A percentile compares a stretch with the other conserved stretches of the same genome.
These are phyloP conservation scores for Sarcophaga variegata DNA, from an alignment of 2,888 invertebrate genomes.

Conservation along the genomic window DNA sequence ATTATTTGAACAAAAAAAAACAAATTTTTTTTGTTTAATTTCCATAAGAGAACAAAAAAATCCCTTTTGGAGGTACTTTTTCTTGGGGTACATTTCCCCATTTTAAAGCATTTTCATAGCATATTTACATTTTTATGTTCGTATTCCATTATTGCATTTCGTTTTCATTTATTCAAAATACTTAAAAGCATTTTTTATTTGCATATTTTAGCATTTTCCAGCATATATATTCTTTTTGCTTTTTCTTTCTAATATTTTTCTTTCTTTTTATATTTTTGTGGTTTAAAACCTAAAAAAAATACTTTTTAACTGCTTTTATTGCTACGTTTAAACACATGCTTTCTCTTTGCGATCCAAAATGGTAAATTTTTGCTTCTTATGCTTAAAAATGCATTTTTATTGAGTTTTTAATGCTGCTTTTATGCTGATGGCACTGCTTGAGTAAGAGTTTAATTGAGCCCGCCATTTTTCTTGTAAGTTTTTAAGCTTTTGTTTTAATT, in stretches of 20 bases:
- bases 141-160: not conserved
- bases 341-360: constrained; percentile 39
- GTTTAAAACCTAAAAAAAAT: constrained; percentile 52
- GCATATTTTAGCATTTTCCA: not conserved
- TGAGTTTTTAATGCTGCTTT: constrained; percentile 33
- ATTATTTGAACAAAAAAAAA: not conserved
- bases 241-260: constrained; percentile 57
- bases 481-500: constrained; percentile 43
- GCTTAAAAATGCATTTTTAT: constrained; percentile 28
- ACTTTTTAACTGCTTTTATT: constrained; percentile 40
- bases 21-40: not conserved
- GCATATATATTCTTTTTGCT: not conserved
- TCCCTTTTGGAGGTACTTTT: not conserved
- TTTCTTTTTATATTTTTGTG: constrained; percentile 68
- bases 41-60: not conserved
- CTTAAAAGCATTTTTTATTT: not conserved
- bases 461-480: constrained; percentile 11
- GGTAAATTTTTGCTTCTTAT: constrained; percentile 43
- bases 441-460: constrained; percentile 48
- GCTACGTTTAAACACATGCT: constrained; percentile 6
- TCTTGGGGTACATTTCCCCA: not conserved
- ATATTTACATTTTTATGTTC: constrained; percentile 5
- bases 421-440: constrained; percentile 46
- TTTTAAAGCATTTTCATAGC: not conserved
- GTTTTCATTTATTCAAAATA: not conserved